Evolutionary conservation across 2,797 vertebrate genomes (phyloP).

Genomic region (Paedocypris micromegethes): DNA sequence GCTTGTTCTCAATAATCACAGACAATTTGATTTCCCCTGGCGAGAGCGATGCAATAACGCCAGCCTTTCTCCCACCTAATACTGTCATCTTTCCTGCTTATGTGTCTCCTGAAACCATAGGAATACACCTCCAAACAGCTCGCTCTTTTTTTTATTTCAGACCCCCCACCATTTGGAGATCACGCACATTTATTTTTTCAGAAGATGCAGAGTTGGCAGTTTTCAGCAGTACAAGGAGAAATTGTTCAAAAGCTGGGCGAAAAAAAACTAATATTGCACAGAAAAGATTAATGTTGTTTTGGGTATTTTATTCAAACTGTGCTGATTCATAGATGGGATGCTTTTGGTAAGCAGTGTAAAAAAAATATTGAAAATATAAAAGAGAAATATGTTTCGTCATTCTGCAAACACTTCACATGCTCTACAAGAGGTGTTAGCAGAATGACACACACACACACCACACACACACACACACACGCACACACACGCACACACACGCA

Average conservation of each 20-base stretch:
- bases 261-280: too few species aligned
- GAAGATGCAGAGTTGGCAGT: conserved; percentile 55
- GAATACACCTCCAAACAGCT: conserved; percentile 59
- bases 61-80: conserved; percentile 77
- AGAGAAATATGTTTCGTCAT: too few species aligned
- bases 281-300: too few species aligned
- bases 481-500: too few species aligned
- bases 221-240: conserved; percentile 53
- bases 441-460: too few species aligned
- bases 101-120: conserved; percentile 57
- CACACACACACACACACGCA: too few species aligned
- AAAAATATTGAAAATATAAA: too few species aligned
- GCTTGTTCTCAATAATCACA: conserved; percentile 88
- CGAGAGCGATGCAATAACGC: conserved; percentile 84
- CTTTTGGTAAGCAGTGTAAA: too few species aligned
- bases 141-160: neutral
- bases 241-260: conserved; percentile 20
- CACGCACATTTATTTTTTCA: conserved; percentile 59
- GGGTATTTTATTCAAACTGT: too few species aligned
- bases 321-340: too few species aligned
- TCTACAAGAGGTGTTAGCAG: too few species aligned
- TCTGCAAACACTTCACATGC: too few species aligned
- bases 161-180: conserved; percentile 6
- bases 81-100: conserved; percentile 70
- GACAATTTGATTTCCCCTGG: conserved; percentile 91